These are phyloP conservation scores for Hemicrepidius hirtus DNA, from an alignment of 2,888 invertebrate genomes.

Conservation along the genomic window DNA sequence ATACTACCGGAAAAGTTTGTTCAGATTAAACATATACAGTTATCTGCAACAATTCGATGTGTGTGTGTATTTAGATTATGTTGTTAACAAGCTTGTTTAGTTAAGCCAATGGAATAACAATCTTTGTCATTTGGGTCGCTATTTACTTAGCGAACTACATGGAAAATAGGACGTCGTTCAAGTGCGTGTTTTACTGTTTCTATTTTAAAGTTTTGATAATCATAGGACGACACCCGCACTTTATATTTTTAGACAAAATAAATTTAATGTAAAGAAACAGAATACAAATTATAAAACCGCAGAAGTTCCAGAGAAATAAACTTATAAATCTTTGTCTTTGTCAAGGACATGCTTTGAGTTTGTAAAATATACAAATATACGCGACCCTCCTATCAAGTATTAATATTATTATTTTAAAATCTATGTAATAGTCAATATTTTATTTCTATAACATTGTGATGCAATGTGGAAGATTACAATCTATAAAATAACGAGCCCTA, in stretches of 20 bases:
- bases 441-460: no score
- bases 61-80: slow-evolving; percentile 17
- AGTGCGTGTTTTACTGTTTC: neutral
- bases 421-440: no score
- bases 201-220: slow-evolving; percentile 13
- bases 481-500: no score
- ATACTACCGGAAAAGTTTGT: slow-evolving; percentile 14
- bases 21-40: slow-evolving; percentile 3
- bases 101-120: slow-evolving; percentile 3
- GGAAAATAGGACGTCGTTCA: slow-evolving; percentile 2
- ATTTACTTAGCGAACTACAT: slow-evolving; percentile 10
- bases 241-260: slow-evolving; percentile 1
- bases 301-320: neutral
- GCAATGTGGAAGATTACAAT: no score
- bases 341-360: neutral
- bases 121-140: slow-evolving; percentile 6
- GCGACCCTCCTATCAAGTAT: neutral
- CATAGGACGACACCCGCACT: neutral
- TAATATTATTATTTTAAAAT: no score
- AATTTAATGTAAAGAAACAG: neutral
- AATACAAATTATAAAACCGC: slow-evolving; percentile 1
- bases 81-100: slow-evolving; percentile 12
- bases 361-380: neutral
- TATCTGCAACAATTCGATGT: slow-evolving; percentile 1
- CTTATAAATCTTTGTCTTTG: slow-evolving; percentile 4